phyloP scores from a whole-genome alignment of 2,113 vertebrate genomes.

The Climacteris rufus region DNA sequence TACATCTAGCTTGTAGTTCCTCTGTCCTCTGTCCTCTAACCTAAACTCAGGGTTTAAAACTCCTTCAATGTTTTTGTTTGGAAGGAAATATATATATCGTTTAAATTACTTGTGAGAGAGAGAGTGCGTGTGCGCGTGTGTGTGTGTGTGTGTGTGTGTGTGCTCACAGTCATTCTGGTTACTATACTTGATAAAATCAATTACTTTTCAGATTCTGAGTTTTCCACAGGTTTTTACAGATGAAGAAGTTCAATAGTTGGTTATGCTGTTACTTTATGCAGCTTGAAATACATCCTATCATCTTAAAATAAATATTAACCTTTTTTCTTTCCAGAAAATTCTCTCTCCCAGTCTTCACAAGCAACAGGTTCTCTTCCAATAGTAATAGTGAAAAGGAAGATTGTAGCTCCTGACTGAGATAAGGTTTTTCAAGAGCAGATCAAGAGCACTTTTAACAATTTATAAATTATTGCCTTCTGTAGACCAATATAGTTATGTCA shows the following conservation, averaged over 20 bases:
- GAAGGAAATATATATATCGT: not conserved
- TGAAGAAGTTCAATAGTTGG: not conserved
- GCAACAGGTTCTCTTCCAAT: not conserved
- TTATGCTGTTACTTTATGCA: not conserved
- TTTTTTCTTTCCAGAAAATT: not conserved
- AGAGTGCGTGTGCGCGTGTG: too few relatives aligned
- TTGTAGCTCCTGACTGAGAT: not conserved
- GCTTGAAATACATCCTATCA: not conserved
- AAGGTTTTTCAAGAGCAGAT: not conserved
- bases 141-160: not conserved
- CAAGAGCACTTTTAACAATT: not conserved
- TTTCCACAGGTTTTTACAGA: not conserved
- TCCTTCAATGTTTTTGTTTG: not conserved
- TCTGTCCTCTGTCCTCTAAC: not conserved
- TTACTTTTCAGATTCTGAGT: not conserved
- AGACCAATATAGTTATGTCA: not conserved
- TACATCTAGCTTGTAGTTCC: not conserved
- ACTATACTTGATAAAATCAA: not conserved
- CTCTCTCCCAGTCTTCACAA: not conserved
- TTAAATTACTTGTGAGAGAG: not conserved
- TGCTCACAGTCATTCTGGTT: not conserved
- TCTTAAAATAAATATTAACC: not conserved
- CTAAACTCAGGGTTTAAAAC: not conserved
- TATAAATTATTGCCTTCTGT: not conserved
- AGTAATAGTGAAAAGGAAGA: not conserved